Percentiles rank a stretch among this genome's conserved stretches.
These are phyloP conservation scores for Amaurobius ferox DNA, from an alignment of 2,888 invertebrate genomes.

Conservation along the genomic window DNA sequence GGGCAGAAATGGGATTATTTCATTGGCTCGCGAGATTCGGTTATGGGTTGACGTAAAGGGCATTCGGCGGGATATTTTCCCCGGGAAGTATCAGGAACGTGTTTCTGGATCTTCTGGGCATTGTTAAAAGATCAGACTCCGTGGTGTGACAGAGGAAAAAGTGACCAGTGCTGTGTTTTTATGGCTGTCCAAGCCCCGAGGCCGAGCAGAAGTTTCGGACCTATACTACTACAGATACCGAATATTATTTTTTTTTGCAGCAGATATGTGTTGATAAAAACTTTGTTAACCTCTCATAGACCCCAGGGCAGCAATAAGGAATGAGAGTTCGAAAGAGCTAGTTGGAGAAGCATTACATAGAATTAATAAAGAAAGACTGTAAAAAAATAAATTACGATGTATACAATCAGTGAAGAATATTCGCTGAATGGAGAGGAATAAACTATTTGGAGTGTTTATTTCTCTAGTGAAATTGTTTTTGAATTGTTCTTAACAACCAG, in stretches of 20 bases:
- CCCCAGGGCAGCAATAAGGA: not conserved
- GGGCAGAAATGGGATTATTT: conserved; percentile 20
- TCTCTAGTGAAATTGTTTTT: too few species aligned
- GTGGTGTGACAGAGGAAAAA: conserved; percentile 2
- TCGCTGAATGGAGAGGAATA: too few species aligned
- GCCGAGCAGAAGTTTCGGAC: not conserved
- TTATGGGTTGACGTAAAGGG: conserved; percentile 9
- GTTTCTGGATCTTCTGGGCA: not conserved
- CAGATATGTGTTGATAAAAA: conserved; percentile 6
- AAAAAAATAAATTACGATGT: not conserved
- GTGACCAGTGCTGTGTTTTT: conserved; percentile 3
- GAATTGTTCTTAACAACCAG: too few species aligned
- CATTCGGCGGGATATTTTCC: not conserved
- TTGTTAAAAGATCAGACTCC: not conserved
- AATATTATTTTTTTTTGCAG: not conserved
- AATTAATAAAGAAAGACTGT: not conserved
- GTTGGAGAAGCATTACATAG: not conserved
- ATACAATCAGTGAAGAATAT: too few species aligned
- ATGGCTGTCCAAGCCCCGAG: not conserved
- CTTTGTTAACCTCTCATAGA: conserved; percentile 9
- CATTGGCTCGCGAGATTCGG: conserved; percentile 16
- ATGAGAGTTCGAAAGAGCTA: not conserved
- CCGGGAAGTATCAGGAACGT: conserved; percentile 3
- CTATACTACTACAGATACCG: not conserved
- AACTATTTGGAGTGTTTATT: too few species aligned